Evolutionary conservation across 2,797 vertebrate species (phyloP).

Genomic region (Amazona ochrocephala): DNA sequence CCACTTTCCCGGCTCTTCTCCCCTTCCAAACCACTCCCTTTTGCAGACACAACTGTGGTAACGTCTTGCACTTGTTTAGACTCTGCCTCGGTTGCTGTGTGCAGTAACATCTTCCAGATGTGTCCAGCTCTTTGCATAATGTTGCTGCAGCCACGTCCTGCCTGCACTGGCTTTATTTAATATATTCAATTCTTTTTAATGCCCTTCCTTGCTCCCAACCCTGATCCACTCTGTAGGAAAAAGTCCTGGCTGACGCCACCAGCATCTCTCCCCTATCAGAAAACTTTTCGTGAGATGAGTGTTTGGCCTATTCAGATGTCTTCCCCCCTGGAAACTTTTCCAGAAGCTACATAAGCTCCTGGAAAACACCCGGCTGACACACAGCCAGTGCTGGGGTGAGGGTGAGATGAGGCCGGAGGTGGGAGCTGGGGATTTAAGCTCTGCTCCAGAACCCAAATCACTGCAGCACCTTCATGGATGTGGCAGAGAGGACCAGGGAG

Average conservation of each 20-base stretch:
- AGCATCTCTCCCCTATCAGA: background rate
- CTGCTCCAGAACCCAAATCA: background rate
- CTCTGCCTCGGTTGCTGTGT: background rate
- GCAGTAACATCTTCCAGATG: conserved; percentile 63
- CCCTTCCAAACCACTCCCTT: background rate
- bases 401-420: background rate
- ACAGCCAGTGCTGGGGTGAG: background rate
- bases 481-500: background rate
- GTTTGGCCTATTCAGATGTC: background rate
- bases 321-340: background rate
- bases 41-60: background rate
- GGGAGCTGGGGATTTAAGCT: background rate
- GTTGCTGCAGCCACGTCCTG: background rate
- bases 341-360: conserved; percentile 9
- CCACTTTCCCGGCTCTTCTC: background rate
- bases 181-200: too few species aligned
- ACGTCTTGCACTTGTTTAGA: conserved; percentile 53
- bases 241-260: background rate
- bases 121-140: conserved; percentile 15
- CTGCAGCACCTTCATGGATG: background rate
- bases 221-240: background rate
- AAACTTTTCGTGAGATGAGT: background rate
- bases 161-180: rapidly evolving
- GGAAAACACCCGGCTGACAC: background rate
- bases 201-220: background rate